These are phyloP conservation scores for Aphaenogaster ashmeadi DNA, from an alignment of 1,140 invertebrate genomes.

Conservation along the genomic window DNA sequence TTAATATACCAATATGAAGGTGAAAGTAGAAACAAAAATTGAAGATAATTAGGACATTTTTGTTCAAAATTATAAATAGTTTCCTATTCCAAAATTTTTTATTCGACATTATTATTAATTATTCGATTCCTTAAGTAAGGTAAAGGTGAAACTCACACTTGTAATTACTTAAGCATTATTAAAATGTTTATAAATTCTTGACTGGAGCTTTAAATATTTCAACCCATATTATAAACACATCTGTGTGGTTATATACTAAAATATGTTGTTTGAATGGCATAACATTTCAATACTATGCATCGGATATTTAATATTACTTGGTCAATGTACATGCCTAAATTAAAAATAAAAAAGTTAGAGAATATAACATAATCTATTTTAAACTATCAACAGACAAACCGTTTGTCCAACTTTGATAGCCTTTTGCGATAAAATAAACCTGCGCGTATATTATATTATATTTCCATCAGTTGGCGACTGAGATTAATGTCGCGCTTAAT, in stretches of 20 bases:
- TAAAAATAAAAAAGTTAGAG: neutral
- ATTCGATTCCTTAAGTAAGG: neutral
- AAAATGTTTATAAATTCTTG: neutral
- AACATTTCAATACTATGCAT: neutral
- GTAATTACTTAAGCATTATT: neutral
- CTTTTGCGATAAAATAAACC: neutral
- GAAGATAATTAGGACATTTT: neutral
- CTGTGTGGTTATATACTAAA: neutral
- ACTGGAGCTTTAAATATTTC: neutral
- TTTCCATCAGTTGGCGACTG: neutral
- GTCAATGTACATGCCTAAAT: neutral
- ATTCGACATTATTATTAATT: neutral
- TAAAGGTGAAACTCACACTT: neutral
- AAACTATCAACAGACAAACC: slow-evolving; percentile 1
- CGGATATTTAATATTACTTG: neutral
- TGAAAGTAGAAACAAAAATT: neutral
- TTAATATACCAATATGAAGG: neutral
- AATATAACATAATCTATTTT: neutral
- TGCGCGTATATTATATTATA: slow-evolving; percentile 19
- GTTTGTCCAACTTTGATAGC: neutral
- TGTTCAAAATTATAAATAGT: neutral
- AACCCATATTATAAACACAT: neutral
- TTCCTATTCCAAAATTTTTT: neutral
- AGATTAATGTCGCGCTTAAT: slow-evolving; percentile 43
- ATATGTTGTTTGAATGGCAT: neutral